Evolutionary conservation across 2,888 invertebrate genomes (phyloP).

Genomic region (Eustalomyia histrio): DNA sequence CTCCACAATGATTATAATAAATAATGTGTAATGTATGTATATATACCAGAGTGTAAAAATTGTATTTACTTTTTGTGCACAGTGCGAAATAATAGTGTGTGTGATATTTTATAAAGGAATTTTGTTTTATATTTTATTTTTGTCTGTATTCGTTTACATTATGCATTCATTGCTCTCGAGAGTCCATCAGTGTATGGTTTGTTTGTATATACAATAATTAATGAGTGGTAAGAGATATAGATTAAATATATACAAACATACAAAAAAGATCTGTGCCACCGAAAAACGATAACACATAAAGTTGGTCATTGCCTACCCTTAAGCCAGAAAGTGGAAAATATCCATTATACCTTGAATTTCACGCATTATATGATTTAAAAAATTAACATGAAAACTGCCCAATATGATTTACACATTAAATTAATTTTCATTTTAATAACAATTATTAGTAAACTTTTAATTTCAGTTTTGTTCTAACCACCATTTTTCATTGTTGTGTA

Average conservation of each 20-base stretch:
- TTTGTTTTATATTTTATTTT: background rate
- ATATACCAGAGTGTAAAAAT: background rate
- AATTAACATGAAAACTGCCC: slow-evolving; percentile 1
- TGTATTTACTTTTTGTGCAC: background rate
- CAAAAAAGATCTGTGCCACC: background rate
- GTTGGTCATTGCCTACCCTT: slow-evolving; percentile 55
- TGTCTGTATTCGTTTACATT: slow-evolving; percentile 40
- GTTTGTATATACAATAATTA: slow-evolving; percentile 46
- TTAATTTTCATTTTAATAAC: slow-evolving; percentile 3
- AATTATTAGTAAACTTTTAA: too few relatives aligned
- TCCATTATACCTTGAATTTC: slow-evolving; percentile 28
- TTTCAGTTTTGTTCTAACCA: background rate
- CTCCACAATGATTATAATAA: too few relatives aligned
- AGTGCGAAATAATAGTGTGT: background rate
- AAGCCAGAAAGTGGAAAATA: slow-evolving; percentile 18
- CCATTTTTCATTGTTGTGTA: background rate
- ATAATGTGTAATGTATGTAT: too few relatives aligned
- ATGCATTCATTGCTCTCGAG: slow-evolving; percentile 58
- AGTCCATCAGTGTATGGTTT: slow-evolving; percentile 34
- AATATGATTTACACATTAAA: slow-evolving; percentile 38
- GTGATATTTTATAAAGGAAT: slow-evolving; percentile 2
- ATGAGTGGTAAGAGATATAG: slow-evolving; percentile 59
- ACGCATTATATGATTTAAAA: slow-evolving; percentile 10
- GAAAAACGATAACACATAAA: slow-evolving; percentile 20
- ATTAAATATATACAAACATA: slow-evolving; percentile 50